phyloP scores from a whole-genome alignment of 1,140 invertebrate species.

The Nilaparvata lugens region DNA sequence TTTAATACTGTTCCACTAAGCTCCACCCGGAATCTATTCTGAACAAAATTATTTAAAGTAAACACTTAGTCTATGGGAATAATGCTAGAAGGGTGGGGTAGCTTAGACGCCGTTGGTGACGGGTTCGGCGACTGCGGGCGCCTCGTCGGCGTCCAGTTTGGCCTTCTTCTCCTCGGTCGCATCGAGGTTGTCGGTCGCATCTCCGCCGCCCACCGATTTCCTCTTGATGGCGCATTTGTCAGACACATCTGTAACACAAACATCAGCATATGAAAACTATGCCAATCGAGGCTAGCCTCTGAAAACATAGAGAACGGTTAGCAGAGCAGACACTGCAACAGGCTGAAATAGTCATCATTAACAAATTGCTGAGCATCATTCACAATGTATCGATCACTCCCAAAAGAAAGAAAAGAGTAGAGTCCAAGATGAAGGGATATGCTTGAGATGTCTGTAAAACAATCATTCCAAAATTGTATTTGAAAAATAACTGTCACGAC shows the following conservation, averaged over 20 bases:
- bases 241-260: neutral
- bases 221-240: constrained; percentile 41
- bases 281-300: neutral
- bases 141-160: constrained; percentile 51
- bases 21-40: neutral
- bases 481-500: no score
- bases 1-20: neutral
- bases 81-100: neutral
- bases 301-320: neutral
- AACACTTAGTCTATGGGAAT: neutral
- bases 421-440: no score
- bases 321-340: neutral
- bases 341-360: neutral
- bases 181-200: constrained; percentile 30
- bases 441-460: no score
- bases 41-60: no score
- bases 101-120: constrained; percentile 44
- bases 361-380: neutral
- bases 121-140: constrained; percentile 40
- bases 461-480: no score
- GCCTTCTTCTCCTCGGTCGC: constrained; percentile 51
- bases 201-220: constrained; percentile 52
- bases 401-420: neutral
- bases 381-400: constrained; percentile 4
- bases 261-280: no score